Percentiles rank a stretch among this genome's conserved stretches.
Conservation (phyloP, 2,797 vertebrate species). For the Karalla daura region DNA sequence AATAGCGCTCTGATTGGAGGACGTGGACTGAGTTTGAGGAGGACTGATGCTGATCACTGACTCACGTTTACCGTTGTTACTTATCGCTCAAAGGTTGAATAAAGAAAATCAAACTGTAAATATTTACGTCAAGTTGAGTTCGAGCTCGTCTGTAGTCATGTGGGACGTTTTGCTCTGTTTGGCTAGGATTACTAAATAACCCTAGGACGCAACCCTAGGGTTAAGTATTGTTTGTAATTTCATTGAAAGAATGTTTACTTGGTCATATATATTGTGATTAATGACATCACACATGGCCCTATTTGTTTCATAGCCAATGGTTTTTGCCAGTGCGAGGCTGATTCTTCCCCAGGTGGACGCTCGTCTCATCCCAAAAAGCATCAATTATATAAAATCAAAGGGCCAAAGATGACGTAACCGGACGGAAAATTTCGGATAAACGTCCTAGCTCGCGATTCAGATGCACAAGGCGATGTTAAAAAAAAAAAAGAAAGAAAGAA, state of each 20-base stretch:
- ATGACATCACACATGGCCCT: too few species aligned
- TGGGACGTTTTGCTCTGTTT: too few species aligned
- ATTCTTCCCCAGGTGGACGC: neutral
- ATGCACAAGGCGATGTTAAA: conserved; percentile 18
- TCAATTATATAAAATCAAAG: neutral
- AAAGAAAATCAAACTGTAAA: too few species aligned
- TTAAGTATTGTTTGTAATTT: too few species aligned
- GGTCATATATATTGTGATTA: too few species aligned
- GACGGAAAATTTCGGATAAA: neutral
- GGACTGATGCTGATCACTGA: neutral
- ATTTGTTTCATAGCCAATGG: neutral
- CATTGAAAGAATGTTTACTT: too few species aligned
- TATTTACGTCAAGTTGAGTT: too few species aligned
- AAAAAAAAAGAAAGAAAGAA: too few species aligned
- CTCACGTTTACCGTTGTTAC: neutral
- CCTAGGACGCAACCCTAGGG: too few species aligned
- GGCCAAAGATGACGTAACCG: neutral
- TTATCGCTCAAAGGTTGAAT: neutral
- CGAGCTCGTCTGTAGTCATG: too few species aligned
- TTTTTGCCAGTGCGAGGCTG: neutral
- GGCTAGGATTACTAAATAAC: too few species aligned
- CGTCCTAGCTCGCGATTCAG: neutral
- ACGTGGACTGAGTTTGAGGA: neutral
- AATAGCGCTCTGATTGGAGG: conserved; percentile 4
- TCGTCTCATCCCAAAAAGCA: neutral